Evolutionary conservation across 30 jellyfish, hydroid and myxozoan genomes (phyloP), one percentile per base, ranked within the genome.

Genomic region (Aurelia sp.): DNA sequence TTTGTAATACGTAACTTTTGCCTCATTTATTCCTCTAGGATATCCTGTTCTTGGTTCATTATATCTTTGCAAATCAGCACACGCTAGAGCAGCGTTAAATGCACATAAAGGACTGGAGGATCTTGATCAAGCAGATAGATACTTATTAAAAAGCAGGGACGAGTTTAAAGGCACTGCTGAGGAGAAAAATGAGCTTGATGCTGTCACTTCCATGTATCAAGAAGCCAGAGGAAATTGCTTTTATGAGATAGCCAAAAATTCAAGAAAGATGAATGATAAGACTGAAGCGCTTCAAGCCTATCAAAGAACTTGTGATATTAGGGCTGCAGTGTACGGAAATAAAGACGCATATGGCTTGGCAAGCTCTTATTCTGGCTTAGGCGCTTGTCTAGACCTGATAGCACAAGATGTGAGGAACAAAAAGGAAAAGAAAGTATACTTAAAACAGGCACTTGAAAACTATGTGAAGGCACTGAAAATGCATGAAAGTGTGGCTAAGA

Each of bases 221-320:
- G 79, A 65, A 17, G 81, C 89, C 9, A 79, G 19, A 16, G 89
- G 89, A n/a, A 35, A 40, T 48, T 65, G 78, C 3, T 23, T 33
- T 7, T 71, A 13, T 47, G 48, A 23, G 52, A 62, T 79, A 19
- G 13, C 72, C 17, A 66, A 79, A 21, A 79, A 64, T 35, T 79
- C 89, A 7, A 21, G 71, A 35, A 20, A 63, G 5, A 22, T 19
- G 59, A 63, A 55, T 7, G 64, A 79, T 44, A 55, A 53, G 41
- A 62, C 13, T 18, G 68, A 64, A 55, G 89, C 89, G n/a, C 18
- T 63, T 57, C 20, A 31, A 18, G 71, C 89, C 5, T 79, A 79
- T 63, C 16, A 47, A 47, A 30, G n/a, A 16, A 6, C 65, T 40
- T 64, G 55, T 23, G 10, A 33, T 15, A 15, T 79, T 18, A 64